A percentile compares a stretch with the other conserved stretches of the same genome.
Conservation (phyloP, 1,140 invertebrate species). For the Holcopasites calliopsidis region DNA sequence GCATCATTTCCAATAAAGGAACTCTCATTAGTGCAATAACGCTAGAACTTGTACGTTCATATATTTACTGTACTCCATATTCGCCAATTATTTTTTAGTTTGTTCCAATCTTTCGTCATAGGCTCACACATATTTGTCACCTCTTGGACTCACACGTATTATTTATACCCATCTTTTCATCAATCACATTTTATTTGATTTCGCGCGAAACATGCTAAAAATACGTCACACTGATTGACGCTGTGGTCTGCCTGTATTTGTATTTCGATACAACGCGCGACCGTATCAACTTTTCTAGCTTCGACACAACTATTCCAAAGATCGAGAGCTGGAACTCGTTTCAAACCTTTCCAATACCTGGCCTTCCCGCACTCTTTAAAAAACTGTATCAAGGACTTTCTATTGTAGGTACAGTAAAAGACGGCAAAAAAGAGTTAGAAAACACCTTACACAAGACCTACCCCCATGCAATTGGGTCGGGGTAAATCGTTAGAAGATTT, state of each 20-base stretch:
- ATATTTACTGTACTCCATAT: too few relatives aligned
- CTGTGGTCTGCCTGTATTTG: not conserved
- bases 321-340: slow-evolving; percentile 2
- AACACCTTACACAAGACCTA: not conserved
- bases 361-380: not conserved
- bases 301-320: slow-evolving; percentile 12
- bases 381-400: slow-evolving; percentile 12
- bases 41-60: too few relatives aligned
- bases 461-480: not conserved
- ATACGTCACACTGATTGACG: not conserved
- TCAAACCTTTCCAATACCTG: slow-evolving; percentile 16
- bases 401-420: not conserved
- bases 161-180: slow-evolving; percentile 3
- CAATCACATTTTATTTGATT: slow-evolving; percentile 9
- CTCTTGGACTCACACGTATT: not conserved
- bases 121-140: not conserved
- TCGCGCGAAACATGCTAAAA: slow-evolving; percentile 3
- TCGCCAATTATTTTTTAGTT: too few relatives aligned
- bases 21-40: too few relatives aligned
- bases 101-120: not conserved
- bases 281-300: slow-evolving; percentile 2
- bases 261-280: not conserved
- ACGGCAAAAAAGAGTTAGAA: not conserved
- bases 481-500: not conserved
- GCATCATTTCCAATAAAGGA: too few relatives aligned